These are phyloP conservation scores for Propithecus deckenii DNA, from an alignment of 2,797 vertebrate genomes.

Conservation along the genomic window DNA sequence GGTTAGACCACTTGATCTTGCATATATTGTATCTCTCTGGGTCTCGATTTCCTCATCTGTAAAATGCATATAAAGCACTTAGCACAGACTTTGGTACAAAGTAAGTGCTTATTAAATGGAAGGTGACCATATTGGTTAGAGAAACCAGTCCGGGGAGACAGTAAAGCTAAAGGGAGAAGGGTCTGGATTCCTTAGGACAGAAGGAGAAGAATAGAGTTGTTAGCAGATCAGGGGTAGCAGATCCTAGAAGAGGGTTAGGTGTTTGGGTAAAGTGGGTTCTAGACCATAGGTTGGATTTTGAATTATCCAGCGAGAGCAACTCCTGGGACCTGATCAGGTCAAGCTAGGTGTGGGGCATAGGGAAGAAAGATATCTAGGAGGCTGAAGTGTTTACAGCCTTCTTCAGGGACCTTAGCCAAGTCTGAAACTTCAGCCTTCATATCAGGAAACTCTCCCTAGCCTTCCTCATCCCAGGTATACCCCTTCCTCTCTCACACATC, in stretches of 20 bases:
- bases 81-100: neutral
- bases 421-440: neutral
- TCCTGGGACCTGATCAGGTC: neutral
- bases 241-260: neutral
- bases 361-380: neutral
- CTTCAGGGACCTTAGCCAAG: neutral
- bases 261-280: neutral
- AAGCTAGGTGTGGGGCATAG: neutral
- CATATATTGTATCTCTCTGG: neutral
- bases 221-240: neutral
- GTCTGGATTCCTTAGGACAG: neutral
- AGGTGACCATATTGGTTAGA: neutral
- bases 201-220: neutral
- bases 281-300: neutral
- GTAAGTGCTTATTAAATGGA: neutral
- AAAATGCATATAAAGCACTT: neutral
- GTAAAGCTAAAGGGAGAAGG: neutral
- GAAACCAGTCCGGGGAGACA: neutral
- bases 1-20: neutral
- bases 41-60: neutral
- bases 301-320: neutral
- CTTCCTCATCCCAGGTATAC: neutral
- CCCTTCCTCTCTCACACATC: neutral
- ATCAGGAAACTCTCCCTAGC: neutral
- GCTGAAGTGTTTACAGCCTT: neutral